These are phyloP conservation scores for Poeciliopsis retropinna DNA, from an alignment of 2,113 vertebrate species.

Conservation along the genomic window DNA sequence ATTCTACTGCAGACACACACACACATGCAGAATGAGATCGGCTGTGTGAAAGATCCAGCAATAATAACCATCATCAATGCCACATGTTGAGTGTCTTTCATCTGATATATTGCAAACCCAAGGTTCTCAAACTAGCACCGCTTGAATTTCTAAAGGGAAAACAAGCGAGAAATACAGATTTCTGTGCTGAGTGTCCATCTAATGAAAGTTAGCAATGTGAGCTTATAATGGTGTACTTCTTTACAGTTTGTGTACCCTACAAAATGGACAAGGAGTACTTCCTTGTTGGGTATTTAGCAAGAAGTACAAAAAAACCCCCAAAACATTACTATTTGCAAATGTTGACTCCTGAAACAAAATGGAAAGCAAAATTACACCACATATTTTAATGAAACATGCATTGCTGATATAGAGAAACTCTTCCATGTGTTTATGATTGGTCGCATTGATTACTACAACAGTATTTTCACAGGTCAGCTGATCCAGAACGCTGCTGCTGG, in stretches of 20 bases:
- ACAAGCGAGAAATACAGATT: not conserved
- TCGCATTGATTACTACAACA: too few species aligned
- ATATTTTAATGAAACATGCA: too few species aligned
- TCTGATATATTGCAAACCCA: slow-evolving; percentile 31
- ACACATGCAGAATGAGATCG: not conserved
- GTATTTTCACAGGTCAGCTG: too few species aligned
- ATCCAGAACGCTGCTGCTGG: too few species aligned
- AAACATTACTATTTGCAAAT: not conserved
- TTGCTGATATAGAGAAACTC: too few species aligned
- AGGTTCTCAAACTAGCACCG: not conserved
- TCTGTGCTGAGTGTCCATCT: not conserved
- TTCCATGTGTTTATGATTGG: too few species aligned
- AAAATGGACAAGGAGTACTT: not conserved
- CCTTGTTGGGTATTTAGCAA: not conserved
- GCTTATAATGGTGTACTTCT: not conserved
- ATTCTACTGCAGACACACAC: slow-evolving; percentile 75
- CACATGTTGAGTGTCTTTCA: slow-evolving; percentile 49
- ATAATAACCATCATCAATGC: not conserved
- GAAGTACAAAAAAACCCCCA: too few species aligned
- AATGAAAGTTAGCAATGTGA: not conserved
- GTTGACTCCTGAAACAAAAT: too few species aligned
- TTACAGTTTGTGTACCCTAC: not conserved
- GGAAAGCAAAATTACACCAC: too few species aligned
- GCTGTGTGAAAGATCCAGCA: slow-evolving; percentile 16
- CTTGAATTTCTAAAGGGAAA: not conserved